phyloP scores from a whole-genome alignment of 2,797 vertebrate species.

The Danio aesculapii region DNA sequence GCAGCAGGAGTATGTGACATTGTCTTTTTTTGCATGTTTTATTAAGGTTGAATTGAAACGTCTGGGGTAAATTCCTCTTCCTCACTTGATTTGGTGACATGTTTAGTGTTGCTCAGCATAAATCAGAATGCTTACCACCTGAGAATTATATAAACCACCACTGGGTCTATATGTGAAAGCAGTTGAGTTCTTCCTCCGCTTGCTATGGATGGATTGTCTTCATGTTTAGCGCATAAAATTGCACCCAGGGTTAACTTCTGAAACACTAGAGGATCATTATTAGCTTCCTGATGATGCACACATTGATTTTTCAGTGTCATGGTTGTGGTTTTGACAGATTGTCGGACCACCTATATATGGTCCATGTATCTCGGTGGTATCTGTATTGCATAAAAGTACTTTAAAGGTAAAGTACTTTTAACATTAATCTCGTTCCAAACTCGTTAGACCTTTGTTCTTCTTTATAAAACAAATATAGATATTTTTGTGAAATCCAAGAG shows the following conservation, averaged over 20 bases:
- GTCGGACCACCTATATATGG: neutral
- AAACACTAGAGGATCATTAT: neutral
- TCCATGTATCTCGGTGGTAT: neutral
- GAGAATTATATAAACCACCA: neutral
- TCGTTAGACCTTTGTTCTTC: too few species aligned
- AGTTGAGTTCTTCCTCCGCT: neutral
- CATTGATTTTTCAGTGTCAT: slow-evolving; percentile 1
- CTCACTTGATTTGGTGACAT: neutral
- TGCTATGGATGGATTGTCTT: neutral
- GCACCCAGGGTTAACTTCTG: neutral
- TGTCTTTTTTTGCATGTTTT: slow-evolving; percentile 4
- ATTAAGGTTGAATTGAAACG: slow-evolving; percentile 12
- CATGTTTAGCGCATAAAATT: neutral
- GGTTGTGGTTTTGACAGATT: slow-evolving; percentile 15
- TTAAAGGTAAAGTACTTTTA: neutral
- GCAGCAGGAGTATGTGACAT: neutral
- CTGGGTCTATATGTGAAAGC: neutral
- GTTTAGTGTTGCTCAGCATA: neutral
- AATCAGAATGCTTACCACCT: neutral
- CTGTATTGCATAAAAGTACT: neutral
- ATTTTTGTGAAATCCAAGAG: too few species aligned
- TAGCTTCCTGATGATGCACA: neutral
- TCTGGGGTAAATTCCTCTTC: neutral
- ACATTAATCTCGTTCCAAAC: too few species aligned
- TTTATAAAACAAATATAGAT: too few species aligned